Evolutionary conservation across 92 coral and sea anemone species (phyloP).

Genomic region (Porites divaricata): DNA sequence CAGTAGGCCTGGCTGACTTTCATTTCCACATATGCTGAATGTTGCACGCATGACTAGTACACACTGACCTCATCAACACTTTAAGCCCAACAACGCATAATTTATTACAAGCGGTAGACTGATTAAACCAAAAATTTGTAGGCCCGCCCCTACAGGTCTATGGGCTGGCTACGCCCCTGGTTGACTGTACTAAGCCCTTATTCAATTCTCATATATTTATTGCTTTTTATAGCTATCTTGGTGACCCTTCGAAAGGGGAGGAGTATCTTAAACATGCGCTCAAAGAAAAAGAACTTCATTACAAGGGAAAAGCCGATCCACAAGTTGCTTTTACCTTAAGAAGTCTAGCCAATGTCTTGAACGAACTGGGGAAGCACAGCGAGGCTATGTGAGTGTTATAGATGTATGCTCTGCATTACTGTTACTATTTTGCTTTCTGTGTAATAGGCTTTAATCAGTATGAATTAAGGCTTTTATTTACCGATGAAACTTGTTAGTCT

Average conservation of each 20-base stretch:
- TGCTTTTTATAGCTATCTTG: slow-evolving; percentile 12
- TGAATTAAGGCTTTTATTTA: no score
- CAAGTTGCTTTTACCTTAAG: slow-evolving; percentile 28
- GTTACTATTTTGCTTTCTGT: no score
- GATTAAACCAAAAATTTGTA: no score
- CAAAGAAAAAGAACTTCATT: background rate
- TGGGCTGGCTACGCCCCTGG: background rate
- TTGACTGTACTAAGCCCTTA: background rate
- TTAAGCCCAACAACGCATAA: no score
- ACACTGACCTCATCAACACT: no score
- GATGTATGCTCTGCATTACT: background rate
- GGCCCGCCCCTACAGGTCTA: no score
- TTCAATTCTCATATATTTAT: background rate
- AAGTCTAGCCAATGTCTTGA: slow-evolving; percentile 33
- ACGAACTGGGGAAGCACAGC: slow-evolving; percentile 30
- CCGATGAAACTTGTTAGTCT: no score
- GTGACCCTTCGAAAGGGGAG: slow-evolving; percentile 6
- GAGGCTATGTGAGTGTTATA: slow-evolving; percentile 30
- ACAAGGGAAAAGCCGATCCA: background rate
- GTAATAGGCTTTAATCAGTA: no score
- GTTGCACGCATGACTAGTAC: no score
- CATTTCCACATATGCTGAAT: no score
- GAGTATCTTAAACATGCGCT: background rate
- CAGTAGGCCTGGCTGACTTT: no score
- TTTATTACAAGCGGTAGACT: no score